A percentile compares a stretch with the other conserved stretches of the same genome.
Evolutionary conservation across 2,888 invertebrate genomes (phyloP).

Genomic region (Scaeva pyrastri): DNA sequence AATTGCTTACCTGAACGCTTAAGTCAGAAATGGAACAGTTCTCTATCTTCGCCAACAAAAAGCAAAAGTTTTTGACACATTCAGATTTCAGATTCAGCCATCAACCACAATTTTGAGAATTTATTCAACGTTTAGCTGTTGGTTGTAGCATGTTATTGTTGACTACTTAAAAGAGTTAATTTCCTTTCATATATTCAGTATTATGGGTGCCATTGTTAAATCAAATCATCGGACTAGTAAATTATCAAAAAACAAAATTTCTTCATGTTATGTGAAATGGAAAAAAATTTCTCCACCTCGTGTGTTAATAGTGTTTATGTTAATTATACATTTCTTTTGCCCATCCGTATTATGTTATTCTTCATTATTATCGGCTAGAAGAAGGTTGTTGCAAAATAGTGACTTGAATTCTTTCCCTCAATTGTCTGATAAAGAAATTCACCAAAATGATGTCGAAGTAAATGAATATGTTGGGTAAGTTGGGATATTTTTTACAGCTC

Average conservation of each 20-base stretch:
- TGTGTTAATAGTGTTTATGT: constrained; percentile 45
- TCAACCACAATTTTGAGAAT: not conserved
- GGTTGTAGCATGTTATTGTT: constrained; percentile 56
- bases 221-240: constrained; percentile 58
- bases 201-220: constrained; percentile 60
- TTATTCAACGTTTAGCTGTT: constrained; percentile 37
- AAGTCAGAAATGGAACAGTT: constrained; percentile 9
- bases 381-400: constrained; percentile 27
- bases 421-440: constrained; percentile 4
- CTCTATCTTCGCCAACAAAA: not conserved
- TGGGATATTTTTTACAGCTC: not conserved
- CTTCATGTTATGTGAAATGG: constrained; percentile 48
- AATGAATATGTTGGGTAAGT: constrained; percentile 20
- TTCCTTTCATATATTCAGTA: constrained; percentile 63
- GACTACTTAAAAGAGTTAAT: constrained; percentile 56
- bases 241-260: constrained; percentile 43
- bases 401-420: constrained; percentile 3
- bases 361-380: constrained; percentile 13
- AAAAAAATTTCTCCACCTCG: constrained; percentile 41
- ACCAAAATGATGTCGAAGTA: constrained; percentile 2
- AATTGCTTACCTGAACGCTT: not conserved
- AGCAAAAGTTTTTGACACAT: constrained; percentile 24
- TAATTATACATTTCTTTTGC: constrained; percentile 32
- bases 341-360: constrained; percentile 47
- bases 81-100: constrained; percentile 22